Evolutionary conservation across 1,140 invertebrate genomes (phyloP).

Genomic region (Berghia stephanieae): DNA sequence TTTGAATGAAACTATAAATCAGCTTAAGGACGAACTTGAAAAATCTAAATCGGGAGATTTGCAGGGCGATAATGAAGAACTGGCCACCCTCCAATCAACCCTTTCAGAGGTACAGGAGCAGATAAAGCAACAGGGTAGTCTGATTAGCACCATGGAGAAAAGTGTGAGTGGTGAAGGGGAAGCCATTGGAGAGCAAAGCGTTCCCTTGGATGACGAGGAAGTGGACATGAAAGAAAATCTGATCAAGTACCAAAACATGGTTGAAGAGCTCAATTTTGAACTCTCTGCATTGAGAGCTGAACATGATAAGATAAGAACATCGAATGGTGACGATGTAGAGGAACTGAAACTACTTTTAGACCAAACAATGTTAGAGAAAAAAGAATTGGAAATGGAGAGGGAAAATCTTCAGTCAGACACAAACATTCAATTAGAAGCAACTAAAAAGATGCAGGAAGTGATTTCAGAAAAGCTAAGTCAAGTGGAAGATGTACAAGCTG

Average conservation of each 20-base stretch:
- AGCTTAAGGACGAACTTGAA: conserved; percentile 19
- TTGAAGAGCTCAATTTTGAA: conserved; percentile 27
- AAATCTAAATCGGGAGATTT: background rate
- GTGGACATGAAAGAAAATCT: conserved; percentile 15
- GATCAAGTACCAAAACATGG: background rate
- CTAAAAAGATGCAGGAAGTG: conserved; percentile 31
- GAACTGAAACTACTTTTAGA: conserved; percentile 29
- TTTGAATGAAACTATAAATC: conserved; percentile 10
- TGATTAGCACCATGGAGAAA: conserved; percentile 10
- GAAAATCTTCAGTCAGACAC: conserved; percentile 27
- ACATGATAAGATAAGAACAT: background rate
- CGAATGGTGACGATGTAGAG: background rate
- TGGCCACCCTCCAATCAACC: conserved; percentile 22
- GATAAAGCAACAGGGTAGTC: conserved; percentile 9
- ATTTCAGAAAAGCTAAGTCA: conserved; percentile 18
- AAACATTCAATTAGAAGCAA: conserved; percentile 16
- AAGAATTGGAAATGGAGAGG: conserved; percentile 28
- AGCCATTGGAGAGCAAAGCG: background rate
- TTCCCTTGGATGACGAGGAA: background rate
- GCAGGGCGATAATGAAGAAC: conserved; percentile 16
- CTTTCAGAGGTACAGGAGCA: conserved; percentile 30
- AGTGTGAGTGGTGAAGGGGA: background rate
- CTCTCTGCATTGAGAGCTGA: conserved; percentile 17
- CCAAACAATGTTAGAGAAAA: conserved; percentile 31
- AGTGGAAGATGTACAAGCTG: conserved; percentile 22